Base-by-base conservation (phyloP, 2,797 vertebrate genomes). In the Anabas testudineus region DNA sequence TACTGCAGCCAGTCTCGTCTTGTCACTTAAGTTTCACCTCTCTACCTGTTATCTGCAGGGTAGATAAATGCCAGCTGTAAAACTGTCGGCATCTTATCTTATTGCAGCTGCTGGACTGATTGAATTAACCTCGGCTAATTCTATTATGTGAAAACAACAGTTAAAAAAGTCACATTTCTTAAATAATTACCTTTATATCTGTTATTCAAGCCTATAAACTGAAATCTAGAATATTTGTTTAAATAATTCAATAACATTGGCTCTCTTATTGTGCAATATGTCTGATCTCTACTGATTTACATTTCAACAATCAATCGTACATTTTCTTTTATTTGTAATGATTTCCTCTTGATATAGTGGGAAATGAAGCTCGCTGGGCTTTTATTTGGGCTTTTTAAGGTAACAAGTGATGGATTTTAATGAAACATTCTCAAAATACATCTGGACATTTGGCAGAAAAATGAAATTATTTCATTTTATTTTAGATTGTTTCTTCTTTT, bases 51-150 rank as follows among this genome's bases (percentile, higher is more conserved):
- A 24, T 15, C 41, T 18, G 22, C 48, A 42, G 45, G 13, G 10
- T n/a, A 59, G 56, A 66, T 46, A 58, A 54, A 59, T 41, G 1
- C 8, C 65, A 58, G 48, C 58, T 73, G 41, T 26, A 37, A 8
- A 52, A 49, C 18, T 15, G 21, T 22, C 21, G 48, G 10, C 28
- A 48, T 60, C 76, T 73, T 70, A 70, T 28, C 56, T 62, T 53
- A 78, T 76, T 73, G 70, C 34, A 59, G 41, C 49, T 16, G 59
- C 55, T 52, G 28, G 24, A 28, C 21, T 26, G 19, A 45, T 19
- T 71, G 3, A 57, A 48, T 63, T 70, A 59, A 64, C 64, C 64
- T 74, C 34, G 42, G 63, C 67, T 22, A 26, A 41, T 26, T 34
- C 26, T 56, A 43, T 43, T 5, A 32, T 7, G 32, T 39, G 41